phyloP scores from a whole-genome alignment of 2,113 vertebrate species.

The Malurus cyaneus region DNA sequence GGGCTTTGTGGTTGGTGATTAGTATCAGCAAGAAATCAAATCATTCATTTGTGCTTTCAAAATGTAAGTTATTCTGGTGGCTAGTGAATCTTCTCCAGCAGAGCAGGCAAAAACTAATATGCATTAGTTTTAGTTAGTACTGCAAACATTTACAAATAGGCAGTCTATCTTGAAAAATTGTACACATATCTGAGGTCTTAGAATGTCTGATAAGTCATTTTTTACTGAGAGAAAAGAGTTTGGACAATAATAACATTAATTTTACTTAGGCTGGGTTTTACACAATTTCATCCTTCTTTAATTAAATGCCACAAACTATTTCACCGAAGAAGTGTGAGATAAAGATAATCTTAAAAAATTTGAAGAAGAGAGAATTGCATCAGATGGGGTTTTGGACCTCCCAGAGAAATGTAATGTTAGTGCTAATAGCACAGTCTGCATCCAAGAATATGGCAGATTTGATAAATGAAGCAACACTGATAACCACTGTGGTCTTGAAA shows the following conservation, averaged over 20 bases:
- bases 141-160: background rate
- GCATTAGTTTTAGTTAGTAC: background rate
- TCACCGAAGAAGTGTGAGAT: background rate
- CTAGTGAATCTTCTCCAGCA: background rate
- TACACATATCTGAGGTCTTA: background rate
- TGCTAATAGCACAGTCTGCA: background rate
- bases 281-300: background rate
- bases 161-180: background rate
- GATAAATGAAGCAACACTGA: conserved; percentile 30
- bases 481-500: background rate
- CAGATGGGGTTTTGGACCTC: conserved; percentile 39
- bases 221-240: background rate
- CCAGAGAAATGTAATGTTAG: conserved; percentile 11
- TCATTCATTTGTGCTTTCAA: background rate
- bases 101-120: background rate
- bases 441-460: conserved; percentile 52
- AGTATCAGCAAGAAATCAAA: background rate
- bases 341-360: conserved; percentile 20
- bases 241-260: background rate
- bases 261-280: background rate
- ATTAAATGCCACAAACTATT: conserved; percentile 12
- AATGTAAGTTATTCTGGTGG: background rate
- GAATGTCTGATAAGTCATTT: background rate
- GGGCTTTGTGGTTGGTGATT: background rate
- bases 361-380: background rate